Conservation (phyloP, 2,888 invertebrate species). For the Isotomurus palustris region DNA sequence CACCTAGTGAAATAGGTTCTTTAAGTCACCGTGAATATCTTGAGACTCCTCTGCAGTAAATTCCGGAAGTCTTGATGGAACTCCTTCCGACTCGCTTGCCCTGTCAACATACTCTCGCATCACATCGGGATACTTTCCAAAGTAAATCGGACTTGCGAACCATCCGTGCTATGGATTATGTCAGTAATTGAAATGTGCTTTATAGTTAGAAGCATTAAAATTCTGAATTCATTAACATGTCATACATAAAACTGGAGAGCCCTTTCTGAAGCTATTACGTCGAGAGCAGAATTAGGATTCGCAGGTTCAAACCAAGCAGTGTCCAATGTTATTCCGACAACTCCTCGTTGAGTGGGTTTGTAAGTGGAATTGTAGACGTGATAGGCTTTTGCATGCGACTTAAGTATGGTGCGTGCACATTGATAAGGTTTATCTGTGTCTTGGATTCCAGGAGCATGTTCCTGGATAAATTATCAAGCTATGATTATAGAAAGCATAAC, state of each 20-base stretch:
- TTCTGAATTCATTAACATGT: too few species aligned
- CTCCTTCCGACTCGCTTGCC: background rate
- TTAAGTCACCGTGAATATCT: background rate
- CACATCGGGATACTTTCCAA: conserved; percentile 11
- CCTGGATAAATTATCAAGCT: too few species aligned
- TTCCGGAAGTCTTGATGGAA: conserved; percentile 9
- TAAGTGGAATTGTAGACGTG: conserved; percentile 46
- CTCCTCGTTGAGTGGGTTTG: conserved; percentile 29
- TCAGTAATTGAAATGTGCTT: too few species aligned
- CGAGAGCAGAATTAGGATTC: conserved; percentile 23
- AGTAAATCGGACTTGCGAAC: conserved; percentile 18
- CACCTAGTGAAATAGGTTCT: background rate
- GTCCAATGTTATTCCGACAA: conserved; percentile 28
- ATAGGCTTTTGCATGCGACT: conserved; percentile 48
- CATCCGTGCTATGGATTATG: conserved; percentile 21
- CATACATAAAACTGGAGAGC: conserved; percentile 42
- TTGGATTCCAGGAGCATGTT: too few species aligned
- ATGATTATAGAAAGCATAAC: too few species aligned
- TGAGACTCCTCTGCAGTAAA: background rate
- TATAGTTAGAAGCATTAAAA: too few species aligned
- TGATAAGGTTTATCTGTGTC: conserved; percentile 14
- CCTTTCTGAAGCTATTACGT: conserved; percentile 42
- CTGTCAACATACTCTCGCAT: conserved; percentile 10
- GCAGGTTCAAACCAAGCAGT: conserved; percentile 25
- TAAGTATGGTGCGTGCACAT: conserved; percentile 47